Evolutionary conservation across 2,888 invertebrate genomes (phyloP).

Genomic region (Tiliacea citrago): DNA sequence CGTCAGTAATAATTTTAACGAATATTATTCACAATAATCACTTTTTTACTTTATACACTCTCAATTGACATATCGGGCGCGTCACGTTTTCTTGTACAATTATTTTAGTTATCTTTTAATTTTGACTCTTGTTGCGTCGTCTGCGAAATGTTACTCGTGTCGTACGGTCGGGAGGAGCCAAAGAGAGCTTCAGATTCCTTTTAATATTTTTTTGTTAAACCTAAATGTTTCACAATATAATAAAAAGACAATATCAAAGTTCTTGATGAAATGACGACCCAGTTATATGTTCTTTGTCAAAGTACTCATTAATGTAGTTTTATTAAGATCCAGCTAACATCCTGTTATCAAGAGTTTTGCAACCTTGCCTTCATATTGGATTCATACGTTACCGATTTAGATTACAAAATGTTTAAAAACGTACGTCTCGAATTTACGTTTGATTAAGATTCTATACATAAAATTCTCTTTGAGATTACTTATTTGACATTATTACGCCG

Average conservation of each 20-base stretch:
- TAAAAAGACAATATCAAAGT: not conserved
- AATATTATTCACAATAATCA: constrained; percentile 80
- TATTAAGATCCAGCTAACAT: not conserved
- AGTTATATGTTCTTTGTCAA: not conserved
- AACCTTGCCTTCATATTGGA: not conserved
- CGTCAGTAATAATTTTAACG: constrained; percentile 70
- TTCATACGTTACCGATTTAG: not conserved
- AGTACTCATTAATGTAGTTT: not conserved
- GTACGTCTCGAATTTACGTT: not conserved
- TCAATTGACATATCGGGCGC: constrained; percentile 90
- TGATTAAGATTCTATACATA: not conserved
- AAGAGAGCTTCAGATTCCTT: not conserved
- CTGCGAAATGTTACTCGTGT: constrained; percentile 70
- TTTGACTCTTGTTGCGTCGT: constrained; percentile 74
- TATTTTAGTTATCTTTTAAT: constrained; percentile 78
- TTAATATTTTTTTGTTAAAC: not conserved
- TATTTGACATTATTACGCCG: not conserved
- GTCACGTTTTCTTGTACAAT: constrained; percentile 87
- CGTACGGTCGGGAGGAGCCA: constrained; percentile 46
- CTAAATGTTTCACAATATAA: not conserved
- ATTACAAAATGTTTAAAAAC: not conserved
- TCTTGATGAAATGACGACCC: not conserved
- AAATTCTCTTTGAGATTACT: not conserved
- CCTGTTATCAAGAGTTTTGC: not conserved
- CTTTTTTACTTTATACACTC: constrained; percentile 86